phyloP scores from a whole-genome alignment of 2,113 vertebrate genomes.

The Sylvia atricapilla region DNA sequence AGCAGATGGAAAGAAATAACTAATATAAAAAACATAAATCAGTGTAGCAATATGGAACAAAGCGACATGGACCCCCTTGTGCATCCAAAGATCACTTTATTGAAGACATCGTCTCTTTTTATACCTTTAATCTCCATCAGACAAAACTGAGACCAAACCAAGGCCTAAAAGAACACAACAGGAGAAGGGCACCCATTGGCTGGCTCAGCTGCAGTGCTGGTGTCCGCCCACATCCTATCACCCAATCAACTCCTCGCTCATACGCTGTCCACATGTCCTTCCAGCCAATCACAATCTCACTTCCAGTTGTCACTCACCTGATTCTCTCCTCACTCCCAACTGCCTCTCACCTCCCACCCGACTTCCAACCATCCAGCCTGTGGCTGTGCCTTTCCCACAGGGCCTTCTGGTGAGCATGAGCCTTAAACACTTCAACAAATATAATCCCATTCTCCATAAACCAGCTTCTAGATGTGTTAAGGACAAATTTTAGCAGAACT shows the following conservation, averaged over 20 bases:
- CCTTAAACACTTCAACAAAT: neutral
- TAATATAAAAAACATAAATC: neutral
- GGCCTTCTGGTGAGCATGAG: neutral
- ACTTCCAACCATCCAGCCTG: neutral
- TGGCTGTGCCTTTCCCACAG: neutral
- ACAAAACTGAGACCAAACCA: neutral
- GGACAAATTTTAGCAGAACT: neutral
- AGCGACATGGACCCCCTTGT: neutral
- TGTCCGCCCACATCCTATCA: neutral
- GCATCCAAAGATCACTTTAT: neutral
- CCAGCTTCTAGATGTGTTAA: neutral
- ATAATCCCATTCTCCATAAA: neutral
- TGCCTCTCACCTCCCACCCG: neutral
- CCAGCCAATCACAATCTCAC: neutral
- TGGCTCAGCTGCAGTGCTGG: neutral
- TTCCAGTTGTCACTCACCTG: neutral
- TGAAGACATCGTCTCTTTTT: neutral
- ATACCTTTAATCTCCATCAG: neutral
- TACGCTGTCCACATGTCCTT: rapidly evolving
- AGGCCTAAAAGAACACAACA: neutral
- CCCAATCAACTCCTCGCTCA: neutral
- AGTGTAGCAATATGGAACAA: neutral
- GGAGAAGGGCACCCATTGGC: neutral
- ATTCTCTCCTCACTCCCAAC: neutral
- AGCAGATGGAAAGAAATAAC: neutral